A percentile compares a stretch with the other conserved stretches of the same genome.
phyloP scores from a whole-genome alignment of 2,113 vertebrate genomes.

The Hyaena hyaena region DNA sequence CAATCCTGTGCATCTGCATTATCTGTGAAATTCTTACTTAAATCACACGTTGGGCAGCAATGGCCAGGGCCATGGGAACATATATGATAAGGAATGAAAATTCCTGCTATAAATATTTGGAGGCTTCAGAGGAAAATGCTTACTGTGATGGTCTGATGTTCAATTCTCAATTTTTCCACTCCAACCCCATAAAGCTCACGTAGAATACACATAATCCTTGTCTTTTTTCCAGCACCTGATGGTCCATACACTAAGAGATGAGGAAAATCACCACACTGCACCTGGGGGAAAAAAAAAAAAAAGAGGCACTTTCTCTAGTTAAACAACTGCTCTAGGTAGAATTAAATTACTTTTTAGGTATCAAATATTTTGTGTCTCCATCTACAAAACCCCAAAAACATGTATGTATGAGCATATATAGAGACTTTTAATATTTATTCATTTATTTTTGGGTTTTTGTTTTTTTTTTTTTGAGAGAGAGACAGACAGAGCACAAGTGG shows the following conservation, averaged over 20 bases:
- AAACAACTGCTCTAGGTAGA: neutral
- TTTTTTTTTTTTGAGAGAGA: no score
- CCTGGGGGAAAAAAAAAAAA: conserved; percentile 83
- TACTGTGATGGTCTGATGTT: conserved; percentile 97
- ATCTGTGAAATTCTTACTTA: neutral
- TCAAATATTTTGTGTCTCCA: neutral
- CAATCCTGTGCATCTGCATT: neutral
- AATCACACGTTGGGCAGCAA: neutral
- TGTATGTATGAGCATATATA: neutral
- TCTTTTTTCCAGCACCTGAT: conserved; percentile 98
- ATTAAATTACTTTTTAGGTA: conserved; percentile 15
- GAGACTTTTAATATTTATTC: no score
- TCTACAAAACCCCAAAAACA: neutral
- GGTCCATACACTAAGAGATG: conserved; percentile 97
- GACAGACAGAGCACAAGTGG: no score
- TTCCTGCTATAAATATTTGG: neutral
- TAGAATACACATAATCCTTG: conserved; percentile 97
- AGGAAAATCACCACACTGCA: conserved; percentile 97
- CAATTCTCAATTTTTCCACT: conserved; percentile 97
- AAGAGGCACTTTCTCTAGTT: neutral
- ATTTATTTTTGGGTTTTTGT: no score
- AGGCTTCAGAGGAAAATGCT: conserved; percentile 61
- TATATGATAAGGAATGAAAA: neutral
- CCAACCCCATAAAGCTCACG: conserved; percentile 96
- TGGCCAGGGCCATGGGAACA: fast-evolving